Evolutionary conservation across 2,797 vertebrate species (phyloP), one percentile per base, ranked within the genome.

Genomic region (Premnoplex brunnescens): DNA sequence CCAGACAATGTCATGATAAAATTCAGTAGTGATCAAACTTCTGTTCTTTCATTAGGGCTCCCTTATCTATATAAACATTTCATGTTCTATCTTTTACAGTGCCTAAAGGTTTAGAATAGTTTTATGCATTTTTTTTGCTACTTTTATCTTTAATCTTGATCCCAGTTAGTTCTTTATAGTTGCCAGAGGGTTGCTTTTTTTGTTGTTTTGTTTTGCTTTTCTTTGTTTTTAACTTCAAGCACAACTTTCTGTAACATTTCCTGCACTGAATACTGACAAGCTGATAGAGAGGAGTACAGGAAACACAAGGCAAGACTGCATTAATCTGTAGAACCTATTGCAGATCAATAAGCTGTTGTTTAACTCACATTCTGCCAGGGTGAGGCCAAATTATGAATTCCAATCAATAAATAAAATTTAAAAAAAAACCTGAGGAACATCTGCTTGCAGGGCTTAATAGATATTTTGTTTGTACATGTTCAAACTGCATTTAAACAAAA

Each of bases 31-130:
- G 55, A 92, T 93, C 69, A 89, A 78, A 91, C 34, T 93, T 84
- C 85, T 81, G 66, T 60, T 91, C 71, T 94, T 96, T 96, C 88
- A 94, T 91, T 93, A 95, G 23, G 58, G 52, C 39, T 66, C 20
- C 60, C 89, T 95, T 91, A 93, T 93, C 92, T 94, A 32, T 93
- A 92, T 84, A 93, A 96, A 89, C 71, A 92, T 88, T 94, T 95
- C 79, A 32, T 78, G 56, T 93, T 91, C 54, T 84, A 72, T 56
- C 60, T 96, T 56, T 56, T 28, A 76, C 44, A 88, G 23, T 9
- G 30, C 85, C 89, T 90, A 13, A 58, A 94, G 69, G 55, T 90
- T 93, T 85, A 74, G 69, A 88, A 91, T 36, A 81, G 55, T 86
- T 96, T 89, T 81, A 73, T 85, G 59, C 54, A 62, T 85, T 94